Base-by-base conservation (phyloP, 2,113 vertebrate species). In the Vulpes lagopus region DNA sequence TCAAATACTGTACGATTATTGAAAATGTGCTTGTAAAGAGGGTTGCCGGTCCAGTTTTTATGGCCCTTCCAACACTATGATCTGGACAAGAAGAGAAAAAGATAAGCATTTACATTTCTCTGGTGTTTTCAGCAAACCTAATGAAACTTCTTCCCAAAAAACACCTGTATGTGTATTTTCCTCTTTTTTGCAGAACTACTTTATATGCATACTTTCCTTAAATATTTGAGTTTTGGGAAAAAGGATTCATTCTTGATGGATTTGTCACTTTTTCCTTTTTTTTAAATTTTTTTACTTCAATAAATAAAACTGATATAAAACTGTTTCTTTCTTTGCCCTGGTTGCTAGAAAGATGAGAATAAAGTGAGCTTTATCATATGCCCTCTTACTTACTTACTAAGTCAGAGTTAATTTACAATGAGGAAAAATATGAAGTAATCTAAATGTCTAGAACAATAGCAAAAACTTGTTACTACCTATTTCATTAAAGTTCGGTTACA, bases 31-130 rank as follows among this genome's bases (percentile, higher is more conserved):
- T 86, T 94, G 95, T 79, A 88, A n/a, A 80, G 25, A 64, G 59
- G 80, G 84, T 32, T 49, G 23, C 23, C 94, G 53, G 53, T 67
- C 17, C 73, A 71, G 43, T 93, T 96, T 93, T 88, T 27, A 81
- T 9, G 8, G 19, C 25, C 55, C 20, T 95, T 79, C 30, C 16
- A 83, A 76, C 35, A 71, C 25, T 51, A n/a, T 14, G 5, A 65
- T 91, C 62, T 55, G 16, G 4, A 12, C 2, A 82, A 91, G n/a
- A 92, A 30, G 4, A 74, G 19, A 17, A 38, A 65, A 96, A 76
- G 27, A 3, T 32, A 76, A 49, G 55, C 5, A 38, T 30, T 91
- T 69, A 76, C 12, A 89, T 79, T 91, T 79, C 87, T 27, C 86
- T 82, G n/a, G 81, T 11, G 17, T 94, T 92, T 80, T 60, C 67